These are phyloP conservation scores for Cosmorhoe ocellata DNA, from an alignment of 2,888 invertebrate genomes.

Conservation along the genomic window DNA sequence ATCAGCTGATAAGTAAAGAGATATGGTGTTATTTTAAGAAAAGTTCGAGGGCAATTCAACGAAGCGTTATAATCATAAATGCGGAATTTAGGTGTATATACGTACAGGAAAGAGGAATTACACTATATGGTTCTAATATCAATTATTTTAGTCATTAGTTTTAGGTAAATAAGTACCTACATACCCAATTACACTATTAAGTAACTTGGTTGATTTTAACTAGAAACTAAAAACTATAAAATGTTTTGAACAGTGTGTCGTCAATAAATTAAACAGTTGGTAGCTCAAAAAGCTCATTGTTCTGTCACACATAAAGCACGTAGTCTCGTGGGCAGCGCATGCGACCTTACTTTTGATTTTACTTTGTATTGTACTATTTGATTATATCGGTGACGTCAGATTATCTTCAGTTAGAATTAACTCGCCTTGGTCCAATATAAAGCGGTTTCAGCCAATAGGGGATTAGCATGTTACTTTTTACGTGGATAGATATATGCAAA, in stretches of 20 bases:
- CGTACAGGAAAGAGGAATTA: slow-evolving; percentile 8
- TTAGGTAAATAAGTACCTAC: no score
- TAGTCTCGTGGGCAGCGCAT: slow-evolving; percentile 46
- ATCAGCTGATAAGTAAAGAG: no score
- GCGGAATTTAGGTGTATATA: slow-evolving; percentile 2
- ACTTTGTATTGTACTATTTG: slow-evolving; percentile 53
- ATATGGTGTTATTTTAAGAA: no score
- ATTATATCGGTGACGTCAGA: slow-evolving; percentile 61
- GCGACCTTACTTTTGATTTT: slow-evolving; percentile 60
- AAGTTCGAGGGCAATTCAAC: slow-evolving; percentile 11
- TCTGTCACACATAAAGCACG: slow-evolving; percentile 31
- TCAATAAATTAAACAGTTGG: no score
- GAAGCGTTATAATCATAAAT: slow-evolving; percentile 12
- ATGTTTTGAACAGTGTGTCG: no score
- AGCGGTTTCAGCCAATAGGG: slow-evolving; percentile 33
- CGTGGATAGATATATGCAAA: slow-evolving; percentile 6
- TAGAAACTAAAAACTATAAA: no score
- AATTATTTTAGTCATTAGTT: no score
- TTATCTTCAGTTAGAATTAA: slow-evolving; percentile 58
- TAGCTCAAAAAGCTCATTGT: slow-evolving; percentile 31
- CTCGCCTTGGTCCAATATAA: slow-evolving; percentile 60
- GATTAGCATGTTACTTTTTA: slow-evolving; percentile 27
- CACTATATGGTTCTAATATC: not conserved
- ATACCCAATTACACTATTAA: no score
- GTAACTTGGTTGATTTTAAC: no score